Evolutionary conservation across 2,113 vertebrate species (phyloP), one percentile per base, ranked within the genome.

Genomic region (Aspiorhynchus laticeps): DNA sequence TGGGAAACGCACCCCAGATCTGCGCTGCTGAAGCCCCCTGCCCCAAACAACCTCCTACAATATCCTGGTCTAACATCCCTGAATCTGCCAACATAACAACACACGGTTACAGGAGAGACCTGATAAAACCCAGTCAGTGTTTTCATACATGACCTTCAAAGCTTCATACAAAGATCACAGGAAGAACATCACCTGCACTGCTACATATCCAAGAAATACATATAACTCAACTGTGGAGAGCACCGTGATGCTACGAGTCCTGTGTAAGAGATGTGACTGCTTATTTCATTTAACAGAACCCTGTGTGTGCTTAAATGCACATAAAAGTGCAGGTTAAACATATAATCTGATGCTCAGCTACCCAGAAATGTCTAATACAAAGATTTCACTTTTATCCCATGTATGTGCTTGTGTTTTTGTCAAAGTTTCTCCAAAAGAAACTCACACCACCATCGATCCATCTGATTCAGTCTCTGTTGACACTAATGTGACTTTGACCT

Each of bases 231-330:
- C n/a, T n/a, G n/a, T n/a, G 38, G 1, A 53, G n/a, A n/a, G 8
- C 4, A 24, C 1, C 10, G 4, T n/a, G 43, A 84, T 69, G 48
- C 88, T 91, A 5, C 63, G 1, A 21, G 86, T 92, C 84, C 59
- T 41, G 76, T 91, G 92, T 92, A 81, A 92, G 91, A 76, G 21
- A 56, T 21, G 10, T 12, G 17, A 21, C 15, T 26, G 4, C 46
- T 79, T 79, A 14, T 24, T 51, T n/a, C n/a, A 17, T 31, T 77
- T 77, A 19, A 43, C 21, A n/a, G 21, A 59, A 0, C 21, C 2
- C 21, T 59, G 17, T 59, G 1, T 2, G 24, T 63, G 14, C 11
- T 69, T 33, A 33, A 69, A 69, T 1, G n/a, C 65, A 33, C 31
- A 59, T 38, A 38, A 38, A 9, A 59, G 56, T 59, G 56, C 21